Conservation (phyloP, 2,113 vertebrate genomes). For the Ammodytes marinus region DNA sequence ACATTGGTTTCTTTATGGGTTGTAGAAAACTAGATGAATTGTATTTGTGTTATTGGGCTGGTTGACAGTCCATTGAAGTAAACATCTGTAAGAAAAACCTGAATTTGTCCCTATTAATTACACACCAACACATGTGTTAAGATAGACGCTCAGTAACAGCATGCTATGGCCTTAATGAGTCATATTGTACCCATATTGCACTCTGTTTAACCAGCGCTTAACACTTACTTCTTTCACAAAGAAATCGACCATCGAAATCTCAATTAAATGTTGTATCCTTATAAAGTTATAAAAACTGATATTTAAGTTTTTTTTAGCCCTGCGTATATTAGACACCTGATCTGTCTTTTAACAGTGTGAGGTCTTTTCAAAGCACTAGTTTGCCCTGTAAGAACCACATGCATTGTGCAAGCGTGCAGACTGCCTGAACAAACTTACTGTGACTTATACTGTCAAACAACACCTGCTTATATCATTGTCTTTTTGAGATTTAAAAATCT, state of each 20-base stretch:
- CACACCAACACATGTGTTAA: neutral
- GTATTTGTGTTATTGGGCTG: neutral
- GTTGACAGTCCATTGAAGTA: neutral
- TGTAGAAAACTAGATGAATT: neutral
- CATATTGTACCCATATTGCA: neutral
- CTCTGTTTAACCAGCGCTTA: neutral
- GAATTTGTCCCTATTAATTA: neutral
- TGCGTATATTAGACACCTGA: neutral
- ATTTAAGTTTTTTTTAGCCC: neutral
- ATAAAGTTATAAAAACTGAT: neutral
- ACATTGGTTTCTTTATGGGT: neutral
- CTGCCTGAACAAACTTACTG: neutral
- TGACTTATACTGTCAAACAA: neutral
- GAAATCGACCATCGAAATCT: too few species aligned
- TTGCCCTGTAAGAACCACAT: neutral
- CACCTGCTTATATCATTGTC: neutral
- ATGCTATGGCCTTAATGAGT: neutral
- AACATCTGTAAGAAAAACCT: neutral
- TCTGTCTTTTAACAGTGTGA: neutral
- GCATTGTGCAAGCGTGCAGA: neutral
- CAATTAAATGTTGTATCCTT: neutral
- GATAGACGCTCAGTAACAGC: neutral
- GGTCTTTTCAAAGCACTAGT: neutral
- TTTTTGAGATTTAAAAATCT: neutral
- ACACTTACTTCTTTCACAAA: neutral